Percentiles rank a stretch among this genome's conserved stretches.
These are phyloP conservation scores for Danio jaintianensis DNA, from an alignment of 2,797 vertebrate genomes.

Conservation along the genomic window DNA sequence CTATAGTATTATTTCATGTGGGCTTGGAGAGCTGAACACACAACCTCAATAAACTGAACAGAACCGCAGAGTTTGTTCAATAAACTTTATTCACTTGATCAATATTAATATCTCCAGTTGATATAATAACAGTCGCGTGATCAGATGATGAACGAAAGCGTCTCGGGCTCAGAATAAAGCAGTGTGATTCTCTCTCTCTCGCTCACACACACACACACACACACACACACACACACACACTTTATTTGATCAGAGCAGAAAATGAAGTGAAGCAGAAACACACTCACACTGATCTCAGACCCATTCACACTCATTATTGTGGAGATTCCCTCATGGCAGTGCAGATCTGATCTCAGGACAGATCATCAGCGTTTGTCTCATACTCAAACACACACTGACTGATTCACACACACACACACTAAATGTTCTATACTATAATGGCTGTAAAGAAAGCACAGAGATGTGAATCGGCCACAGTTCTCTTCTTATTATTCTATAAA, in stretches of 20 bases:
- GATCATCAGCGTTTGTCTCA: neutral
- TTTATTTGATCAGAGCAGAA: neutral
- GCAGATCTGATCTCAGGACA: constrained; percentile 21
- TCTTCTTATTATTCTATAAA: neutral
- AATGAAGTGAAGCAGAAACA: neutral
- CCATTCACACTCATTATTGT: neutral
- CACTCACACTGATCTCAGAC: constrained; percentile 7
- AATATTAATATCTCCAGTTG: neutral
- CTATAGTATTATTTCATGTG: no score
- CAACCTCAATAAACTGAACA: no score
- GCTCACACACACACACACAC: no score
- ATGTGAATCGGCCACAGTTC: neutral
- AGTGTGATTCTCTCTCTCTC: neutral
- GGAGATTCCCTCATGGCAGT: neutral
- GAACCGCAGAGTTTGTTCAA: neutral
- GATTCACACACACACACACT: neutral
- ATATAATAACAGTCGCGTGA: constrained; percentile 25
- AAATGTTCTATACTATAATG: neutral
- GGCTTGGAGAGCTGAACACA: no score
- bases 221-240: no score
- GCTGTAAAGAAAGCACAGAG: neutral
- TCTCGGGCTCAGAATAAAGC: neutral
- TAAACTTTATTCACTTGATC: constrained; percentile 1
- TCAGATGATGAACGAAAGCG: neutral
- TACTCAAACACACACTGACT: no score